Percentiles rank a stretch among this genome's conserved stretches.
Evolutionary conservation across 2,113 vertebrate species (phyloP).

Genomic region (Centropus bengalensis): DNA sequence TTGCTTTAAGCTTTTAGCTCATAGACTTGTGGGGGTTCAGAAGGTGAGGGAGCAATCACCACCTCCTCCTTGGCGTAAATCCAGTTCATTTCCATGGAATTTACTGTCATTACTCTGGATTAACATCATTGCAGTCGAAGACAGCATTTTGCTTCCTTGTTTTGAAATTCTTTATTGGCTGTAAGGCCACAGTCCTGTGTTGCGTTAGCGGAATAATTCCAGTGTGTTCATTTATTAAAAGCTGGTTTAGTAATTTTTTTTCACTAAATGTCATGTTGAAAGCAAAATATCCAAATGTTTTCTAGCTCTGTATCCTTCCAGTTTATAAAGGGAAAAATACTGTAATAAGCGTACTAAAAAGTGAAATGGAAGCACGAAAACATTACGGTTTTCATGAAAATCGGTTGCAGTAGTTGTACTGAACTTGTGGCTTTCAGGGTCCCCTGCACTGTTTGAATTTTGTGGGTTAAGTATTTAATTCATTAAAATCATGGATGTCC

Average conservation of each 20-base stretch:
- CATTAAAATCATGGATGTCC: conserved; percentile 38
- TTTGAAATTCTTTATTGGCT: not conserved
- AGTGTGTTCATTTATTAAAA: not conserved
- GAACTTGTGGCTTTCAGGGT: not conserved
- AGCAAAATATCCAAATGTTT: not conserved
- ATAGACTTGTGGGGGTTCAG: not conserved
- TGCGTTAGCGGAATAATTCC: not conserved
- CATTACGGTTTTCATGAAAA: not conserved
- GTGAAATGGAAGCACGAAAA: not conserved
- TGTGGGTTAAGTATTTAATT: conserved; percentile 38
- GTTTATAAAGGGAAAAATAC: conserved; percentile 35
- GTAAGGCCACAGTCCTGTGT: not conserved
- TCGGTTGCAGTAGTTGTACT: not conserved
- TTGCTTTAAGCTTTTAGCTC: not conserved
- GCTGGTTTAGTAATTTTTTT: conserved; percentile 55
- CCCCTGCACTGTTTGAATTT: conserved; percentile 33
- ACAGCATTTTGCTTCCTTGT: not conserved
- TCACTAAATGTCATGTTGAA: not conserved
- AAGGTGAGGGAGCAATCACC: not conserved
- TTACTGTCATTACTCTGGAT: not conserved
- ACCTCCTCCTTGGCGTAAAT: not conserved
- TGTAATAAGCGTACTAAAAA: conserved; percentile 13
- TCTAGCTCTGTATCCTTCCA: not conserved
- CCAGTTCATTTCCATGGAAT: not conserved
- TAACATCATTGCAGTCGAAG: not conserved